phyloP scores from a whole-genome alignment of 53 echinoderm and acorn worm species.

The Echinarachnius parma region DNA sequence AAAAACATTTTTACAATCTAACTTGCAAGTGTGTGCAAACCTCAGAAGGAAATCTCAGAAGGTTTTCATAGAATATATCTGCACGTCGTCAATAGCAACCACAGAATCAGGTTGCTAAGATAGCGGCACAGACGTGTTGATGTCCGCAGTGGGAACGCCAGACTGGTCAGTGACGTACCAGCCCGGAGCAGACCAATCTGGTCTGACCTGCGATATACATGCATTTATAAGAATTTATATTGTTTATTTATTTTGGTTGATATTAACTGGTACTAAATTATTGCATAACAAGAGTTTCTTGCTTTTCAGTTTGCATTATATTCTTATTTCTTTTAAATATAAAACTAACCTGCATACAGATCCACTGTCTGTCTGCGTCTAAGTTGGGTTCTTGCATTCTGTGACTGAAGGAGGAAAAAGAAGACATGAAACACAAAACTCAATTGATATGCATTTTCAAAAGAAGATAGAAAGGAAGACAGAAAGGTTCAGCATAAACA shows the following conservation, averaged over 20 bases:
- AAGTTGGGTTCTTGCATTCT: conserved; percentile 55
- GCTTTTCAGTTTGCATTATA: not conserved
- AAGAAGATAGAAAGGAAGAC: too few relatives aligned
- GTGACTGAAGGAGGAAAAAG: not conserved
- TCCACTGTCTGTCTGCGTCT: conserved; percentile 69
- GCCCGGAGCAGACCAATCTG: conserved; percentile 31
- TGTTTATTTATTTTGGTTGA: too few relatives aligned
- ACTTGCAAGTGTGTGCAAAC: not conserved
- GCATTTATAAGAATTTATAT: too few relatives aligned
- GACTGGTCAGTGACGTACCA: conserved; percentile 40
- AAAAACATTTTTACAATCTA: too few relatives aligned
- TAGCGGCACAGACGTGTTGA: conserved; percentile 31
- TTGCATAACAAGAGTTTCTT: too few relatives aligned
- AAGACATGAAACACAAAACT: not conserved
- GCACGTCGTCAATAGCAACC: conserved; percentile 36
- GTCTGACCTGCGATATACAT: conserved; percentile 32
- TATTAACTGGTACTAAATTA: too few relatives aligned
- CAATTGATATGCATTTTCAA: not conserved
- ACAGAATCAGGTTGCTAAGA: conserved; percentile 24
- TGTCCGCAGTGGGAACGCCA: conserved; percentile 50
- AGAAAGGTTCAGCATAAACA: too few relatives aligned
- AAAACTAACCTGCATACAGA: conserved; percentile 72
- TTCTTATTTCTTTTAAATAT: not conserved
- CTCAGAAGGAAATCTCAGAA: too few relatives aligned
- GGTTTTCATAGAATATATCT: too few relatives aligned